Conservation (phyloP, 2,888 invertebrate genomes). For the Ophraella communa region DNA sequence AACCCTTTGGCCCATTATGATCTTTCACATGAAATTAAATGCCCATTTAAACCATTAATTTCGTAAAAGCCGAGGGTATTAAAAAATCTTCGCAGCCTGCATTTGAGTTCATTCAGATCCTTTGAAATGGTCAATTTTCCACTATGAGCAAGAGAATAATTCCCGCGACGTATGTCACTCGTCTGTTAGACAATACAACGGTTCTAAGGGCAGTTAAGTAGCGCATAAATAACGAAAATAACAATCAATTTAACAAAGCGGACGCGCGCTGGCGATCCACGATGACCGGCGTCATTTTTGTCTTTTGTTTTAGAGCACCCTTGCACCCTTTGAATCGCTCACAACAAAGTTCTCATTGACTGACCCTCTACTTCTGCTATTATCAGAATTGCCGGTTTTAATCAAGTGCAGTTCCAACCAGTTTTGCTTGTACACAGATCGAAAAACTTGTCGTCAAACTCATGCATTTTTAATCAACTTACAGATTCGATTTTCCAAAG, state of each 20-base stretch:
- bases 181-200: conserved; percentile 39
- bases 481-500: conserved; percentile 19
- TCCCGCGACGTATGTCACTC: conserved; percentile 43
- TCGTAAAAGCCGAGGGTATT: conserved; percentile 11
- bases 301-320: conserved; percentile 58
- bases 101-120: conserved; percentile 15
- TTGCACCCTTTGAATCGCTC: conserved; percentile 47
- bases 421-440: conserved; percentile 37
- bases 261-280: conserved; percentile 46
- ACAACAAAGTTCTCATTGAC: conserved; percentile 50
- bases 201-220: conserved; percentile 45
- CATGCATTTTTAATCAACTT: conserved; percentile 42
- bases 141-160: conserved; percentile 35
- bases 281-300: conserved; percentile 57
- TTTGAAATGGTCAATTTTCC: conserved; percentile 46
- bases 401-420: conserved; percentile 51
- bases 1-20: conserved; percentile 4
- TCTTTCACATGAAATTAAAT: conserved; percentile 13
- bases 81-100: conserved; percentile 13
- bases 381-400: conserved; percentile 49
- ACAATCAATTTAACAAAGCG: conserved; percentile 58
- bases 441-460: conserved; percentile 33
- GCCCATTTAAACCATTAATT: conserved; percentile 21
- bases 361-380: conserved; percentile 44
- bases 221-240: conserved; percentile 58